phyloP scores from a whole-genome alignment of 2,797 vertebrate genomes.

The Sitta carolinensis region DNA sequence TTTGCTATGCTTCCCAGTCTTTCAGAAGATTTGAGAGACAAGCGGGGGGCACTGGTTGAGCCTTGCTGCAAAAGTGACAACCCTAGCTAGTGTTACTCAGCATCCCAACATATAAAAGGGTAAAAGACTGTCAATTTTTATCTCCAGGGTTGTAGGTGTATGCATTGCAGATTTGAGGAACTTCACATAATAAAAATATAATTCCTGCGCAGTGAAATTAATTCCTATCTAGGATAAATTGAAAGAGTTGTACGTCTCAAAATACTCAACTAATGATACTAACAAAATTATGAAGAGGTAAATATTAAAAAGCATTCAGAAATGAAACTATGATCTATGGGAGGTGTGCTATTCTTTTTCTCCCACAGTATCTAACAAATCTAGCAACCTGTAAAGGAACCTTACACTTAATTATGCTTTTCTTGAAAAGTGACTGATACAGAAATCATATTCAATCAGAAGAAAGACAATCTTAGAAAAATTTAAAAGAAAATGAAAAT shows the following conservation, averaged over 20 bases:
- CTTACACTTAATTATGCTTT: neutral
- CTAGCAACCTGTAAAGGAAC: neutral
- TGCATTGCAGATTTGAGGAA: neutral
- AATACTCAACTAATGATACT: neutral
- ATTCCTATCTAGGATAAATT: neutral
- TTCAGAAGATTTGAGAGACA: neutral
- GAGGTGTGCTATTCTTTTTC: neutral
- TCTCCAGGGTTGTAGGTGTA: neutral
- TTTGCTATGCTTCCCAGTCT: neutral
- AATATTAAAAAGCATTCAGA: neutral
- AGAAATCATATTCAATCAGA: neutral
- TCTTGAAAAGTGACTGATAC: neutral
- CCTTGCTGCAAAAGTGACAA: neutral
- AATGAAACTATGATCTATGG: neutral
- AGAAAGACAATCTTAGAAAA: neutral
- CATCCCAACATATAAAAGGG: neutral
- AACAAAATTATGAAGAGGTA: neutral
- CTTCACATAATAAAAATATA: neutral
- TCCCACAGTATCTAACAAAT: neutral
- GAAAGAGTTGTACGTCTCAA: neutral
- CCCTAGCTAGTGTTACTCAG: neutral
- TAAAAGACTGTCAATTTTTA: neutral
- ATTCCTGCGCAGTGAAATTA: neutral
- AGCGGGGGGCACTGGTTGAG: neutral
- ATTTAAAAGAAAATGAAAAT: neutral